These are phyloP conservation scores for Pseudorhombus dupliciocellatus DNA, from an alignment of 2,113 vertebrate genomes.

Conservation along the genomic window DNA sequence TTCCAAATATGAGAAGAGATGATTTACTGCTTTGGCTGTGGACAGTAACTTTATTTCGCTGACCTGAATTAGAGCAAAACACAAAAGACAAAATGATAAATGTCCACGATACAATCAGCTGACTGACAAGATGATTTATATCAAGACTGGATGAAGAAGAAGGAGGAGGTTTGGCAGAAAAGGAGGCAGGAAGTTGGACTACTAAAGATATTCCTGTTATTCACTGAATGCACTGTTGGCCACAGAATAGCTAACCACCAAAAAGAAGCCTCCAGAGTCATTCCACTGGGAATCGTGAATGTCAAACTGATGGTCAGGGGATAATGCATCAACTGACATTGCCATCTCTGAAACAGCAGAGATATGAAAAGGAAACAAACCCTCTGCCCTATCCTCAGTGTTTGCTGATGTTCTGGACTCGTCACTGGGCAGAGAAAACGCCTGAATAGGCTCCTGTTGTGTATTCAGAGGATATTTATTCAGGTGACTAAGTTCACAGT, in stretches of 20 bases:
- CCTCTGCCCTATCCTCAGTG: constrained; percentile 3
- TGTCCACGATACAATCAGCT: no score
- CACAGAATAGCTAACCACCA: no score
- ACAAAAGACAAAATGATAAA: no score
- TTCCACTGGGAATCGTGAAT: background rate
- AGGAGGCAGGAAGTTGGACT: no score
- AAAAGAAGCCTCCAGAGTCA: background rate
- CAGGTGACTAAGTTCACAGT: constrained; percentile 27
- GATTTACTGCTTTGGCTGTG: no score
- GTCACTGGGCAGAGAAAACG: constrained; percentile 10
- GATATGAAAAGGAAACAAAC: constrained; percentile 19
- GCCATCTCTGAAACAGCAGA: background rate
- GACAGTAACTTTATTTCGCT: no score
- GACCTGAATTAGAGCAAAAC: no score
- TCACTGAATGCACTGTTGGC: no score
- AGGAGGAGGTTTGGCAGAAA: no score
- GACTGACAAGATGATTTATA: no score
- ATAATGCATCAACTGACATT: background rate
- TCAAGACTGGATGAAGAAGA: no score
- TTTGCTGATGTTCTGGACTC: background rate
- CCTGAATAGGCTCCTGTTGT: constrained; percentile 38
- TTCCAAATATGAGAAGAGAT: background rate
- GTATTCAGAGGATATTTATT: constrained; percentile 46
- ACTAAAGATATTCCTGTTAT: no score
- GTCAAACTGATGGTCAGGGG: background rate